Evolutionary conservation across 1,140 invertebrate species (phyloP), one percentile per base, ranked within the genome.

Genomic region (Ips typographus): DNA sequence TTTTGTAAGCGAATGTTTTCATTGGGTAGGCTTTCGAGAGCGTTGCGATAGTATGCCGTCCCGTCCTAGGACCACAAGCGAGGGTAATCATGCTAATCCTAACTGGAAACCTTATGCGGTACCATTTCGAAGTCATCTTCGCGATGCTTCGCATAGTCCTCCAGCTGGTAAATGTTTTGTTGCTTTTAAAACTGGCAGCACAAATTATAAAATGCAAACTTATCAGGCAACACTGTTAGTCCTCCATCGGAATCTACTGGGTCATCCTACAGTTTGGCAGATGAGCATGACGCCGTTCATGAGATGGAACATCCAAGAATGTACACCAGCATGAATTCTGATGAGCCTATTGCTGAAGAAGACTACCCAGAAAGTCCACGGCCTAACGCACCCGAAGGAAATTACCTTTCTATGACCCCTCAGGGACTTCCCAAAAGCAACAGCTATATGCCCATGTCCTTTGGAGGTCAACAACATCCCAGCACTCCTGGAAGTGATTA

Each of bases 41-140:
- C 85, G 91, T 47, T 92, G 89, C 77, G 92, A 92, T 77, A 93
- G 89, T 78, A 86, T 93, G 82, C 91, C 90, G 8, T 88, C 89
- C 1, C 81, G 89, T 5, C 85, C 89, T 37, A 82, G 88, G 59
- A 89, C 85, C 1, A 84, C 82, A 7, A 88, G 86, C 75, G 88
- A 90, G 74, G 84, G 85, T 57, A 82, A 77, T 52, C 84, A 85
- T 75, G 75, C 80, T 41, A 65, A 71, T 7, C 64, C 70, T 4
- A 38, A 37, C 7, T 68, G 67, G 51, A 67, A 64, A 51, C 65
- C 42, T 41, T 73, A 72, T 51, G 68, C 73, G 39, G 74, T 80
- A 41, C 70, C 77, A n/a, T 83, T 86, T 43, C 81, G 88, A 70
- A 85, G 86, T 8, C 51, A 86, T 75, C 83, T 77, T 52, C 78